Evolutionary conservation across 2,888 invertebrate species (phyloP).

Genomic region (Pyrrhopygopsis socrates): DNA sequence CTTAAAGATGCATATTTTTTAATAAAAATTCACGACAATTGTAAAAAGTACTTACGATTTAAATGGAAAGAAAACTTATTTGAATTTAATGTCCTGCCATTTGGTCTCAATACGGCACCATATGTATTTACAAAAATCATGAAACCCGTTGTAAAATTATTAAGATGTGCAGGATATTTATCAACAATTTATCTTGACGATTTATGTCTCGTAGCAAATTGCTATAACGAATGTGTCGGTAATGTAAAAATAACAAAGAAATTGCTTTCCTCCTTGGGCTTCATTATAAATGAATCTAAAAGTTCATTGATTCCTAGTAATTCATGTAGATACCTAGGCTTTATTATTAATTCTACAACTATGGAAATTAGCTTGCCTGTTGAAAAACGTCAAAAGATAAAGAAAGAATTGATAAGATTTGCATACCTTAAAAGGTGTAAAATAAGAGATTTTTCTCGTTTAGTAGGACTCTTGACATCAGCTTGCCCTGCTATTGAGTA

Average conservation of each 20-base stretch:
- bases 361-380: background rate
- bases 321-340: background rate
- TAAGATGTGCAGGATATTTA: too few relatives aligned
- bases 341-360: background rate
- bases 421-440: background rate
- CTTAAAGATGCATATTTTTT: too few relatives aligned
- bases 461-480: background rate
- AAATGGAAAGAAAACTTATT: too few relatives aligned
- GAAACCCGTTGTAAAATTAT: too few relatives aligned
- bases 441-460: background rate
- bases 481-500: constrained; percentile 39
- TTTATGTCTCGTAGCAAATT: too few relatives aligned
- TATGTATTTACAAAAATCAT: background rate
- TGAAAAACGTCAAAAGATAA: background rate
- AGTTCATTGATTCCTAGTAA: background rate
- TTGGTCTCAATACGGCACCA: background rate
- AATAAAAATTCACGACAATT: too few relatives aligned
- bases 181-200: too few relatives aligned
- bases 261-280: background rate
- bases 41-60: too few relatives aligned
- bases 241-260: too few relatives aligned
- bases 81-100: too few relatives aligned
- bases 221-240: too few relatives aligned
- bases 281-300: background rate
- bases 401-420: background rate